Conservation (phyloP, 2,888 invertebrate genomes). For the Cactoblastis cactorum region DNA sequence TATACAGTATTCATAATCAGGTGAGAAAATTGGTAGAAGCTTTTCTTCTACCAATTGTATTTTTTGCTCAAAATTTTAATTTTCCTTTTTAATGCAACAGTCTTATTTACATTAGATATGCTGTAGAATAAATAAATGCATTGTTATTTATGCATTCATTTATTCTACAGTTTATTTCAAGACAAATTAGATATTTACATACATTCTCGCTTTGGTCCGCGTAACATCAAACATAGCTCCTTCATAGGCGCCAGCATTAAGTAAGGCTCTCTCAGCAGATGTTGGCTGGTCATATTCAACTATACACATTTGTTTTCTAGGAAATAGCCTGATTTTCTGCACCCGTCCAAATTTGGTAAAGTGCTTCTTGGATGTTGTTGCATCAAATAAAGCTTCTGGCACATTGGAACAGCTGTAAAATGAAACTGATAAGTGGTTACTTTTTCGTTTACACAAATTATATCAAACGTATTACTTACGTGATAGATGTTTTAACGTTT, state of each 20-base stretch:
- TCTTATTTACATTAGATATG: too few species aligned
- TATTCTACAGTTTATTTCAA: too few species aligned
- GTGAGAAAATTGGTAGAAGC: too few species aligned
- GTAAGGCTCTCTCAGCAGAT: slow-evolving; percentile 78
- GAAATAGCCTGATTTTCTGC: slow-evolving; percentile 81
- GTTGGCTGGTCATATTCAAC: slow-evolving; percentile 83
- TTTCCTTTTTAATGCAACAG: too few species aligned
- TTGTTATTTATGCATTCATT: too few species aligned
- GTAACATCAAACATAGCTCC: slow-evolving; percentile 81
- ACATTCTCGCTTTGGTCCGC: slow-evolving; percentile 71
- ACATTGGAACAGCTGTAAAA: slow-evolving; percentile 80
- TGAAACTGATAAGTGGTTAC: neutral
- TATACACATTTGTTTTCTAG: slow-evolving; percentile 82
- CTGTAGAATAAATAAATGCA: too few species aligned
- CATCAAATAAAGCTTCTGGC: slow-evolving; percentile 81
- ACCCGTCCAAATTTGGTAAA: slow-evolving; percentile 86
- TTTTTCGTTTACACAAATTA: neutral
- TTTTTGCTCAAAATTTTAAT: too few species aligned
- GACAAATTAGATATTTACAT: slow-evolving; percentile 31
- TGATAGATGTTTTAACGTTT: slow-evolving; percentile 61
- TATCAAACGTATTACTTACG: slow-evolving; percentile 45
- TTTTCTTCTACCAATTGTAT: too few species aligned
- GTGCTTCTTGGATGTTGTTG: slow-evolving; percentile 80
- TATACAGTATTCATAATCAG: too few species aligned
- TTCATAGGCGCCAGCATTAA: slow-evolving; percentile 80